Conservation (phyloP, 2,113 vertebrate genomes). For the Nibea coibor region DNA sequence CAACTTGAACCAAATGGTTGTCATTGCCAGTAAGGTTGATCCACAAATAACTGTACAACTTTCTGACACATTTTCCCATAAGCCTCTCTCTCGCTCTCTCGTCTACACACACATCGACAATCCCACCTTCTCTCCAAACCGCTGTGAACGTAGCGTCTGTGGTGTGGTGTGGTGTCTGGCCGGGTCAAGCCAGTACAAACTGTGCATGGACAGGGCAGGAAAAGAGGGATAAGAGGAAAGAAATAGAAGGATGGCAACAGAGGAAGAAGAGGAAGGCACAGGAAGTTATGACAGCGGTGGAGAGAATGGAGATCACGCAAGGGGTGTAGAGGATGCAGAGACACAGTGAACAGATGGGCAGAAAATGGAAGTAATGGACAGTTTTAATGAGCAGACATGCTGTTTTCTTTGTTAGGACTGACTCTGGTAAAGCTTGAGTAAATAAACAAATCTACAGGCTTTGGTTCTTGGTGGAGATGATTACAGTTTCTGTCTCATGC, state of each 20-base stretch:
- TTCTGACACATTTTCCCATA: conserved; percentile 9
- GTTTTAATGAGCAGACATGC: not conserved
- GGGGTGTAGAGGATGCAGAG: not conserved
- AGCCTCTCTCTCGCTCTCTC: not conserved
- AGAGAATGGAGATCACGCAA: not conserved
- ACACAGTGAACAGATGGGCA: not conserved
- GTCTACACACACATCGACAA: not conserved
- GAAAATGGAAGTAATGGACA: not conserved
- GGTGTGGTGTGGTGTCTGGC: conserved; percentile 12
- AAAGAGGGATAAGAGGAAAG: not conserved
- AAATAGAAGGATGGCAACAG: not conserved
- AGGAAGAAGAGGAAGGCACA: conserved; percentile 9
- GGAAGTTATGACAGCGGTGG: conserved; percentile 19
- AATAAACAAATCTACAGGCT: not conserved
- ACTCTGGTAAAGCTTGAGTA: not conserved
- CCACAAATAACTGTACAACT: not conserved
- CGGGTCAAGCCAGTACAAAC: conserved; percentile 29
- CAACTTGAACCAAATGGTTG: not conserved
- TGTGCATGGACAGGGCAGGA: conserved; percentile 11
- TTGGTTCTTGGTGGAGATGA: not conserved
- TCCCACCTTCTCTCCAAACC: conserved; percentile 21
- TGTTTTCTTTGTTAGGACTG: not conserved
- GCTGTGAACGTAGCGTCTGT: conserved; percentile 11
- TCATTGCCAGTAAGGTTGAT: not conserved
- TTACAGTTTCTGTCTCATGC: not conserved